Evolutionary conservation across 2,797 vertebrate genomes (phyloP), one percentile per base, ranked within the genome.

Genomic region (Gymnopithys bicolor): DNA sequence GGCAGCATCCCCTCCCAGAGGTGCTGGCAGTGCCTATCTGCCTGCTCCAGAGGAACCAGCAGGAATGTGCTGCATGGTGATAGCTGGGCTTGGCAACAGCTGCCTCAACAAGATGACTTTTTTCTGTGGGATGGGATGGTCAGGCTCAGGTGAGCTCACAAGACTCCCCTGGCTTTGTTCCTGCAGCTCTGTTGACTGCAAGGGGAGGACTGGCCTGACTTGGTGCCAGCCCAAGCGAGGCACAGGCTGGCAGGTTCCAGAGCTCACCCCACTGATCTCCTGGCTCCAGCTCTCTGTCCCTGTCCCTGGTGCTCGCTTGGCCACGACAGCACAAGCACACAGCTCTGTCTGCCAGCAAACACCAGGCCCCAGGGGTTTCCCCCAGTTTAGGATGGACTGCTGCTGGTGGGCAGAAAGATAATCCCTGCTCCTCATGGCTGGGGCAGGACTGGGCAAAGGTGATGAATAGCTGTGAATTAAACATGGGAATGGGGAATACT

Each of bases 281-380:
- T 6, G 3, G 24, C 28, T 22, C 16, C 56, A 49, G 89, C 68
- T 49, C 85, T 56, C 35, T 71, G 59, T 9, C 69, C 35, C 51
- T 9, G 46, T 35, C 2, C n/a, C 68, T 78, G 80, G 4, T 10
- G 48, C 69, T 52, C 4, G 2, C 77, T 3, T 37, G 92, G 79
- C 68, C 5, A 0, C 5, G 51, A 9, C 23, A 19, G 33, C 0
- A 4, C 4, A 27, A 73, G 76, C 13, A 11, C 9, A 28, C 0
- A 3, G 58, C 55, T 41, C 62, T 8, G 35, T 37, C 41, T 53
- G 62, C 53, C 84, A 63, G 71, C 46, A 48, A 71, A 25, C 64
- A 33, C 21, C 77, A 35, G 33, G 35, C 43, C 79, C 87, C 67
- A 16, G 41, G 2, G 58, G 11, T 3, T 24, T 35, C 66, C 56